Conservation (phyloP, 2,888 invertebrate species). For the Scaptomyza cyrtandrae region DNA sequence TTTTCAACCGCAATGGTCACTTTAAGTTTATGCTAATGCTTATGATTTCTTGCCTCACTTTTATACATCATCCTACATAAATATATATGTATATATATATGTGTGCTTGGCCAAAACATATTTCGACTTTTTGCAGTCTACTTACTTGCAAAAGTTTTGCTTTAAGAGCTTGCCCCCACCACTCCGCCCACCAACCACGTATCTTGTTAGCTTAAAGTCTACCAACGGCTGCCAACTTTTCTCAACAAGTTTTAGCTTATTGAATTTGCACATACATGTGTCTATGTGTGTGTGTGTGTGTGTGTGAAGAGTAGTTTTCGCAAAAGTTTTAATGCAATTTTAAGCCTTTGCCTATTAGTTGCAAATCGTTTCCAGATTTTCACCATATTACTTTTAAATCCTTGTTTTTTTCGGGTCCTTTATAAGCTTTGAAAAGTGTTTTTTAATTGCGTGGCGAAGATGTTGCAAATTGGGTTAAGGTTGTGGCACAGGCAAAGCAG, state of each 20-base stretch:
- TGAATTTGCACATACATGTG: conserved; percentile 51
- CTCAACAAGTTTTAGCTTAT: conserved; percentile 67
- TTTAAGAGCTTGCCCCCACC: conserved; percentile 35
- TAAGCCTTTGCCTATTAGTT: conserved; percentile 72
- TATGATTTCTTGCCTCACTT: conserved; percentile 56
- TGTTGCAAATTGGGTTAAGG: conserved; percentile 69
- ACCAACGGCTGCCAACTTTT: conserved; percentile 49
- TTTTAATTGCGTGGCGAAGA: conserved; percentile 58
- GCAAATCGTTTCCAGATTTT: conserved; percentile 74
- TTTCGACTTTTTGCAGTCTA: conserved; percentile 38
- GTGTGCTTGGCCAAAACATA: conserved; percentile 9
- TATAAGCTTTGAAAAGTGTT: conserved; percentile 10
- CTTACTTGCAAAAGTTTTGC: conserved; percentile 46
- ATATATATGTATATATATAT: neutral
- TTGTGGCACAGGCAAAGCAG: conserved; percentile 39
- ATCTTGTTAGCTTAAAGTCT: conserved; percentile 47
- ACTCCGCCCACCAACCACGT: neutral
- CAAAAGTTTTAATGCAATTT: conserved; percentile 76
- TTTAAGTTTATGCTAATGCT: conserved; percentile 60
- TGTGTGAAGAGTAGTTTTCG: conserved; percentile 40
- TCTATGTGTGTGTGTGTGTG: conserved; percentile 28
- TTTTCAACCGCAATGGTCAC: conserved; percentile 51
- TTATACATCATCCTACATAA: neutral
- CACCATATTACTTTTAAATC: conserved; percentile 69
- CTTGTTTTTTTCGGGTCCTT: neutral